Evolutionary conservation across 2,888 invertebrate genomes (phyloP).

Genomic region (Cephus pygmeus): DNA sequence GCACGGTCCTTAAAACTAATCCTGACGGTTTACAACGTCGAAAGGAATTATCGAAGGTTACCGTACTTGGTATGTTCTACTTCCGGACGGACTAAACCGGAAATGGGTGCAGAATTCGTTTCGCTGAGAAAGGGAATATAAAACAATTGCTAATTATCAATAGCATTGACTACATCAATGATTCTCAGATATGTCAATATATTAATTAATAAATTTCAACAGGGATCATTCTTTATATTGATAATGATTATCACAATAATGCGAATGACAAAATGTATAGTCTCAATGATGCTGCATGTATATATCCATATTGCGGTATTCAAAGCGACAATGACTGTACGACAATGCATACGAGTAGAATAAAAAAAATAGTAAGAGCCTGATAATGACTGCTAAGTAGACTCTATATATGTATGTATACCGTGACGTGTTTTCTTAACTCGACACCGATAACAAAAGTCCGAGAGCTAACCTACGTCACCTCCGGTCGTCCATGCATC

Average conservation of each 20-base stretch:
- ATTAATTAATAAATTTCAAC: background rate
- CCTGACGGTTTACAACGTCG: constrained; percentile 19
- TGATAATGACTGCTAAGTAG: background rate
- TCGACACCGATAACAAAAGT: too few relatives aligned
- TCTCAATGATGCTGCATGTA: background rate
- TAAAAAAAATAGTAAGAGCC: background rate
- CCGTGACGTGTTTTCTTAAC: too few relatives aligned
- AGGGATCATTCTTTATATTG: background rate
- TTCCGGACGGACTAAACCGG: background rate
- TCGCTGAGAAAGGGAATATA: background rate
- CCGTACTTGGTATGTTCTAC: background rate
- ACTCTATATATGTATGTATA: background rate
- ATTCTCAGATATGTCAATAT: background rate
- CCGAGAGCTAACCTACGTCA: too few relatives aligned
- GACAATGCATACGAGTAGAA: background rate
- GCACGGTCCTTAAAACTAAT: constrained; percentile 42
- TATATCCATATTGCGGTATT: background rate
- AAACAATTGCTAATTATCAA: background rate
- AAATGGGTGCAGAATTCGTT: background rate
- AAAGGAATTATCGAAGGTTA: background rate
- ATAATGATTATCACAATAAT: background rate
- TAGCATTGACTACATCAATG: background rate
- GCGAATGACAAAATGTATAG: background rate
- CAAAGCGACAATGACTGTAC: background rate
- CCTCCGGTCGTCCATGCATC: too few relatives aligned